Percentiles rank a stretch among this genome's conserved stretches.
phyloP scores from a whole-genome alignment of 2,797 vertebrate species.

The Tragopan temminckii region DNA sequence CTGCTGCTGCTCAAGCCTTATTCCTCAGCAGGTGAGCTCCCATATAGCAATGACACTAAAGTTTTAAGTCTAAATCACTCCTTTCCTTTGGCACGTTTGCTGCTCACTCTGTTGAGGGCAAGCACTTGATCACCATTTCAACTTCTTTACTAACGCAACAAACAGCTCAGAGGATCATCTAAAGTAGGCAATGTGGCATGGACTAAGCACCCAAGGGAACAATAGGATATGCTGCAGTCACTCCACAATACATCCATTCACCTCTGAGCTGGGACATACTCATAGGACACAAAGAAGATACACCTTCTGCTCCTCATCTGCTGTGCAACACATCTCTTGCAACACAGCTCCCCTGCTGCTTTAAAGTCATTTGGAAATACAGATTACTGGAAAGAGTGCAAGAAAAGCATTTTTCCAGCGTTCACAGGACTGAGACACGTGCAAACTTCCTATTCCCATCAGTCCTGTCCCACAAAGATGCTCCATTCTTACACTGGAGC shows the following conservation, averaged over 20 bases:
- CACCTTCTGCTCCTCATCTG: background rate
- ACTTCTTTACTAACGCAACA: background rate
- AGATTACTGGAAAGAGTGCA: background rate
- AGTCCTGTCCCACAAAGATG: background rate
- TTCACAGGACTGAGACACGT: background rate
- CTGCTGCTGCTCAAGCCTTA: background rate
- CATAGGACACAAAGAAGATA: background rate
- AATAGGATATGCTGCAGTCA: background rate
- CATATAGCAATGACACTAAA: background rate
- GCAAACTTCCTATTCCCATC: background rate
- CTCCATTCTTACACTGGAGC: background rate
- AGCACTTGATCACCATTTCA: background rate
- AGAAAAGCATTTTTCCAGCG: background rate
- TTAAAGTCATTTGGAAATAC: background rate
- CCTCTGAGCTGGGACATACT: background rate
- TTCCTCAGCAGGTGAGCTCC: background rate
- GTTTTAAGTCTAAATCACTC: background rate
- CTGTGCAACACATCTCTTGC: background rate
- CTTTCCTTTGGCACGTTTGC: background rate
- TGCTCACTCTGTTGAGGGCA: background rate
- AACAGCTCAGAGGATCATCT: background rate
- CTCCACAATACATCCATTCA: background rate
- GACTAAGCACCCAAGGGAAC: background rate
- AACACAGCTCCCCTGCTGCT: background rate
- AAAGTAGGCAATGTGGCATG: background rate